Base-by-base conservation (phyloP, 2,888 invertebrate species). In the Myopa tessellatipennis region DNA sequence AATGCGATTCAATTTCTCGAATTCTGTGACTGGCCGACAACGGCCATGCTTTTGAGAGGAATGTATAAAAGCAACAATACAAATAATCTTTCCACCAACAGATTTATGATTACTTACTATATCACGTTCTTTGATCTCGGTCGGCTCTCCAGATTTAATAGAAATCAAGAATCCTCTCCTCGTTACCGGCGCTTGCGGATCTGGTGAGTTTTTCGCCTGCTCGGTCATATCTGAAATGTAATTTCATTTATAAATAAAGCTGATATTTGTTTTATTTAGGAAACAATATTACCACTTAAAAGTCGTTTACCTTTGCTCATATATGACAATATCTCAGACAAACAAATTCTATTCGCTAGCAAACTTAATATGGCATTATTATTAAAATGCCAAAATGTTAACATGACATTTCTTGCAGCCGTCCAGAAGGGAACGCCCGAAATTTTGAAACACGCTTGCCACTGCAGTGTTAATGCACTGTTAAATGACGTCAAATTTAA, bases 1-100 rank as follows among this genome's bases (percentile, higher is more conserved):
- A 83, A 99, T 96, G 81, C 98, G 93, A 88, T 98, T 98, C 10
- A 99, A 88, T 90, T 99, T 99, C 87, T 99, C 98, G 90, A 98
- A 99, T 87, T 98, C 98, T 12, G 96, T 95, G 1, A 99, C 98
- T 88, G 96, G 95, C 81, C 98, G 91, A 88, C 98, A 98, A 86
- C 94, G 92, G 40, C 97, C 97, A 82, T 95, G 91, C 96, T 96
- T 90, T 40, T 63, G 18, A 52, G 73, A 76, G 74, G 67, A 26
- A 60, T 40, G 65, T 45, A 7, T 61, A 52, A 36, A 12, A 63
- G 26, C 6, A 18, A 72, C 8, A 36, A 18, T n/a, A 38, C n/a
- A 65, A 38, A 38, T 34, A 10, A 63, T n/a, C 4, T 65, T 38
- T 14, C 36, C 4, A 14, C 4, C 5, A 65, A 65, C 63, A 2